A percentile compares a stretch with the other conserved stretches of the same genome.
phyloP scores from a whole-genome alignment of 1,140 invertebrate species.

The Nixonia krombeini region DNA sequence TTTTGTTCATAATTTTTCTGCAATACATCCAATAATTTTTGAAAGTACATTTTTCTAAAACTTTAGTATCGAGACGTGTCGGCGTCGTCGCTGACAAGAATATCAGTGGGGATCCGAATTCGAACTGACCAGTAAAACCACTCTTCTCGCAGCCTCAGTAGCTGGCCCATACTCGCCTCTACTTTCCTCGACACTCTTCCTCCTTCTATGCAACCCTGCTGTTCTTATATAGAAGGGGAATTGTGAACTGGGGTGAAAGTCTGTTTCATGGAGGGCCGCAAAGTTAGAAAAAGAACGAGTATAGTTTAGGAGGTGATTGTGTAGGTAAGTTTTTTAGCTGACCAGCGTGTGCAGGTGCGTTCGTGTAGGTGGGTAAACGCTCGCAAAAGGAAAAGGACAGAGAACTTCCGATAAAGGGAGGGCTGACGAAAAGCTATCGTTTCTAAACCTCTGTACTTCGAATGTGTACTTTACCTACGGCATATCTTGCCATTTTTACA shows the following conservation, averaged over 20 bases:
- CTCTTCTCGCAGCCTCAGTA: constrained; percentile 24
- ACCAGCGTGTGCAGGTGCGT: constrained; percentile 51
- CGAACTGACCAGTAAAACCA: constrained; percentile 59
- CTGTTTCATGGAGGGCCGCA: constrained; percentile 47
- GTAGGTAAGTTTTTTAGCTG: constrained; percentile 33
- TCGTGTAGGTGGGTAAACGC: constrained; percentile 14
- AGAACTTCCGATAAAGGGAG: background rate
- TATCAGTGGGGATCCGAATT: constrained; percentile 50
- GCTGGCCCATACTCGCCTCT: constrained; percentile 20
- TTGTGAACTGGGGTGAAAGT: constrained; percentile 67
- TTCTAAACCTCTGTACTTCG: background rate
- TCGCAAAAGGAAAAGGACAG: constrained; percentile 4
- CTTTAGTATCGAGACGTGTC: constrained; percentile 30
- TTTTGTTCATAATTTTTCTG: too few species aligned
- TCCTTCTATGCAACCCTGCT: constrained; percentile 16
- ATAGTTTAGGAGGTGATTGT: constrained; percentile 27
- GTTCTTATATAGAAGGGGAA: constrained; percentile 50
- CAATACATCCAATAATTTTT: background rate
- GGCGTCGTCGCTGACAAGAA: constrained; percentile 33
- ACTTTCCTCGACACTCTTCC: constrained; percentile 27
- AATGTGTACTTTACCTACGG: background rate
- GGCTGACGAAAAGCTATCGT: background rate
- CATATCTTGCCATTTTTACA: too few species aligned
- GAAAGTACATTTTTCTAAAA: constrained; percentile 11
- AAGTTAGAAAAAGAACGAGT: constrained; percentile 30